These are phyloP conservation scores for Saccopteryx leptura DNA, from an alignment of 2,113 vertebrate genomes.

Conservation along the genomic window DNA sequence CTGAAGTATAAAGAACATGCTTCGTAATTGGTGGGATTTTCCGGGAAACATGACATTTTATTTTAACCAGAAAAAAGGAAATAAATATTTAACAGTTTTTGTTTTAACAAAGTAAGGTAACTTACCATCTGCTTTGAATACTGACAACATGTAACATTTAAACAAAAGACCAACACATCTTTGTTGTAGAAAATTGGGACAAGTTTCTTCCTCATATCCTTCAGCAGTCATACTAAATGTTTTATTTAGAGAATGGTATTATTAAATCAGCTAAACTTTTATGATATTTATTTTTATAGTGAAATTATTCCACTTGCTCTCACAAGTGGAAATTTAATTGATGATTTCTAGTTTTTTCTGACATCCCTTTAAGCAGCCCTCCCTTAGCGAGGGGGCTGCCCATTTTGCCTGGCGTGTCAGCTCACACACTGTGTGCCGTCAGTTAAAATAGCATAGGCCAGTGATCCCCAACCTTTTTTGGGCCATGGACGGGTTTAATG, in stretches of 20 bases:
- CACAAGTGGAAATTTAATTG: conserved; percentile 53
- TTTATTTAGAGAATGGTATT: conserved; percentile 1
- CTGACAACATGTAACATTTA: conserved; percentile 4
- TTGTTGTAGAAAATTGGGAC: neutral
- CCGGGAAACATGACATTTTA: neutral
- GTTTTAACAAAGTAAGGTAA: conserved; percentile 39
- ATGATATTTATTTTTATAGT: conserved; percentile 48
- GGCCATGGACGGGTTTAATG: too few relatives aligned
- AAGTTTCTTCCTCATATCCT: neutral
- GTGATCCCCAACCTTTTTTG: too few relatives aligned
- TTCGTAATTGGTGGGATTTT: neutral
- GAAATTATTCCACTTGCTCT: conserved; percentile 35
- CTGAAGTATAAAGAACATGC: neutral
- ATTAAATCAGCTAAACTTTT: conserved; percentile 50
- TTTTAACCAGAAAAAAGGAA: neutral
- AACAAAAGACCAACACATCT: neutral
- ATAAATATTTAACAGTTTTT: conserved; percentile 1
- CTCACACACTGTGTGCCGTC: neutral
- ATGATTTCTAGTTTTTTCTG: neutral
- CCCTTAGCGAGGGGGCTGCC: conserved; percentile 3
- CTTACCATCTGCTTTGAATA: neutral
- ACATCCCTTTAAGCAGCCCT: neutral
- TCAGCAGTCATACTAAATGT: neutral
- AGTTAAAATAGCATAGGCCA: neutral
- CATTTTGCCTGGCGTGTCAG: neutral